These are phyloP conservation scores for Agrilus cyanescens DNA, from an alignment of 2,888 invertebrate genomes.

Conservation along the genomic window DNA sequence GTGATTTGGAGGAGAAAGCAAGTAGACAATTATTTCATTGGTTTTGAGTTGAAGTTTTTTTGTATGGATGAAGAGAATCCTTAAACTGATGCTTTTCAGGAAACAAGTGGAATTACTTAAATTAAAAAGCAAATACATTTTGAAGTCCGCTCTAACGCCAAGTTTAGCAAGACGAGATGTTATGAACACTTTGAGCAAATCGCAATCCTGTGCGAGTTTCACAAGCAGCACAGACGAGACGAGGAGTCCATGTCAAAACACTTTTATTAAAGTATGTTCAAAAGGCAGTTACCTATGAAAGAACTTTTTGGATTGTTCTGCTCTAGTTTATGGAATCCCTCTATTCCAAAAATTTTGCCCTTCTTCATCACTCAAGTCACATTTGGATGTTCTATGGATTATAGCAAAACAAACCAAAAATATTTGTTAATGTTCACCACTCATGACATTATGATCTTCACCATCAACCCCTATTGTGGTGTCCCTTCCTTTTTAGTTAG, in stretches of 20 bases:
- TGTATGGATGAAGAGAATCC: background rate
- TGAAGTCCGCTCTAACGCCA: slow-evolving; percentile 73
- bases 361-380: too few relatives aligned
- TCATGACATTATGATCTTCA: too few relatives aligned
- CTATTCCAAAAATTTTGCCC: too few relatives aligned
- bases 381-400: too few relatives aligned
- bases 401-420: too few relatives aligned
- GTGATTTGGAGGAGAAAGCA: slow-evolving; percentile 77
- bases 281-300: too few relatives aligned
- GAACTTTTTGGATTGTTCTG: too few relatives aligned
- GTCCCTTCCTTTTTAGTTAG: too few relatives aligned
- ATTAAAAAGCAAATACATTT: slow-evolving; percentile 69
- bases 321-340: too few relatives aligned
- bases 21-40: slow-evolving; percentile 21
- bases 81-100: slow-evolving; percentile 22
- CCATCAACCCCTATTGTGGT: too few relatives aligned
- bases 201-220: slow-evolving; percentile 60
- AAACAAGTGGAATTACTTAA: slow-evolving; percentile 58
- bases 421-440: too few relatives aligned
- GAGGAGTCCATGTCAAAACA: slow-evolving; percentile 28
- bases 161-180: slow-evolving; percentile 56
- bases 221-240: slow-evolving; percentile 39
- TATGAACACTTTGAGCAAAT: slow-evolving; percentile 48
- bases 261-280: too few relatives aligned
- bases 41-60: background rate